These are phyloP conservation scores for Cosmorhoe ocellata DNA, from an alignment of 2,888 invertebrate genomes.

Conservation along the genomic window DNA sequence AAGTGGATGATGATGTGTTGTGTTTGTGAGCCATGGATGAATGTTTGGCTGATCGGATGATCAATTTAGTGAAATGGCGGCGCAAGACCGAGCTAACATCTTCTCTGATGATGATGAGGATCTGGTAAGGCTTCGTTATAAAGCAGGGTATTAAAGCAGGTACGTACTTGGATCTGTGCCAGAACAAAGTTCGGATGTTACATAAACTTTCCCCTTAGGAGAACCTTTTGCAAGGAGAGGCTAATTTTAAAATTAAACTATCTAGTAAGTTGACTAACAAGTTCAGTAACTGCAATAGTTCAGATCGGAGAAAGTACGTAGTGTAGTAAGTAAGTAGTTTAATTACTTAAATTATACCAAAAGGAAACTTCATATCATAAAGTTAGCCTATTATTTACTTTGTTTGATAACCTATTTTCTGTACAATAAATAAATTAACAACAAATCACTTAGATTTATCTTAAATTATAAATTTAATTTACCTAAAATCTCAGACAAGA, in stretches of 20 bases:
- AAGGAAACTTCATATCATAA: no score
- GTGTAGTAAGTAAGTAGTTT: no score
- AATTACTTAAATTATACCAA: no score
- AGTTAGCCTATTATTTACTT: no score
- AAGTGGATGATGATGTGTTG: slow-evolving; percentile 55
- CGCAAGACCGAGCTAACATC: slow-evolving; percentile 70
- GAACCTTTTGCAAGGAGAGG: slow-evolving; percentile 31
- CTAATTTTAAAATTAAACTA: neutral
- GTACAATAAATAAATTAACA: no score
- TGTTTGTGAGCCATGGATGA: slow-evolving; percentile 70
- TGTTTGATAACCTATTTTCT: no score
- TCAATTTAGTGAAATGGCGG: slow-evolving; percentile 65
- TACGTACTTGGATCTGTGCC: slow-evolving; percentile 51
- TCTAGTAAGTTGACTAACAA: no score
- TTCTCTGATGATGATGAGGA: slow-evolving; percentile 76
- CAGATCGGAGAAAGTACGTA: no score
- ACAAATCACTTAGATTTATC: no score
- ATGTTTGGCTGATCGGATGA: slow-evolving; percentile 51
- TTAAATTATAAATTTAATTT: no score
- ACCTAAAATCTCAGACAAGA: no score
- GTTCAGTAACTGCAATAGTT: neutral
- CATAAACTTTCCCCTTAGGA: slow-evolving; percentile 50
- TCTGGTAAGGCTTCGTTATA: slow-evolving; percentile 62
- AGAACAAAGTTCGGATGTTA: slow-evolving; percentile 45
- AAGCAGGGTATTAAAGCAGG: slow-evolving; percentile 49